A percentile compares a stretch with the other conserved stretches of the same genome.
These are phyloP conservation scores for Antheraea pernyi DNA, from an alignment of 1,140 invertebrate species.

Conservation along the genomic window DNA sequence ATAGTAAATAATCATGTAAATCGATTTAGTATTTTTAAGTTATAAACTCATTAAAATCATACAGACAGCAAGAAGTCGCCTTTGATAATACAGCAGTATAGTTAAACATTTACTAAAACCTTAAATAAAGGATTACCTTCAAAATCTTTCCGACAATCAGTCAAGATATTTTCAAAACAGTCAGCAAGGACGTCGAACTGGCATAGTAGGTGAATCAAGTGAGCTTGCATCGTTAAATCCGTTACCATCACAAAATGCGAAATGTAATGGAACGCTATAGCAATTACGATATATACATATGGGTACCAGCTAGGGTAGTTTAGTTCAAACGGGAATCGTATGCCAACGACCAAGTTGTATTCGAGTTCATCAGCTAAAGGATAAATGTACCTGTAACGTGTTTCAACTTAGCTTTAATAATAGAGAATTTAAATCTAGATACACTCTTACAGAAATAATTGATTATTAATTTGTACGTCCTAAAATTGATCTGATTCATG, in stretches of 20 bases:
- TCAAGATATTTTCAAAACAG: conserved; percentile 37
- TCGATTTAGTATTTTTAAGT: no score
- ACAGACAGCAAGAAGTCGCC: no score
- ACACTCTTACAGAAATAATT: no score
- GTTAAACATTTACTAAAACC: not conserved
- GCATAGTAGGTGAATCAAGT: conserved; percentile 40
- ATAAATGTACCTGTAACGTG: conserved; percentile 35
- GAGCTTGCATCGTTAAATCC: conserved; percentile 38
- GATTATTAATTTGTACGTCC: no score
- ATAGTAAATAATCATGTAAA: no score
- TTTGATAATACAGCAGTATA: no score
- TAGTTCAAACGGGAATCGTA: conserved; percentile 30
- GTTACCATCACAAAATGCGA: conserved; percentile 39
- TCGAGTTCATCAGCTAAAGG: conserved; percentile 42
- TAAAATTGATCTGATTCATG: no score
- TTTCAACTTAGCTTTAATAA: no score
- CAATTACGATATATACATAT: conserved; percentile 20
- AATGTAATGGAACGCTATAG: conserved; percentile 33
- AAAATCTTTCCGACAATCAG: conserved; percentile 27
- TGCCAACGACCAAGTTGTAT: conserved; percentile 35
- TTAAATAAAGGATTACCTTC: conserved; percentile 20
- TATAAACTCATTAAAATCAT: no score
- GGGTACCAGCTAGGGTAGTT: conserved; percentile 24
- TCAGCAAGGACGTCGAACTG: conserved; percentile 37
- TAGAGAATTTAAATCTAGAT: no score